A percentile compares a stretch with the other conserved stretches of the same genome.
These are phyloP conservation scores for Prionailurus bengalensis DNA, from an alignment of 2,113 vertebrate species.

Conservation along the genomic window DNA sequence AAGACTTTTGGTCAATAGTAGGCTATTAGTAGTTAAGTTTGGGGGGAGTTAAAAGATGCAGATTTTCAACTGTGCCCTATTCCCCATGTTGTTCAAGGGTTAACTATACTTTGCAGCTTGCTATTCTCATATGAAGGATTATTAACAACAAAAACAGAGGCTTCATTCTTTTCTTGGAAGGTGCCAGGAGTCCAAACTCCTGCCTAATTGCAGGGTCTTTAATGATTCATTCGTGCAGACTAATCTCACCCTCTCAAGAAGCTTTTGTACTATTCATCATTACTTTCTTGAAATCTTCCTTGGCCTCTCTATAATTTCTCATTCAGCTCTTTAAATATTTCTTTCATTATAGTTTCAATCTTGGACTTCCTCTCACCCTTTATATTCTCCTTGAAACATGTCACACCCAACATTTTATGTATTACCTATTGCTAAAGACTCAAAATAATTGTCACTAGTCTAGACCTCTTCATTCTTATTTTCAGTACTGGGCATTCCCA, in stretches of 20 bases:
- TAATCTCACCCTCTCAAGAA: background rate
- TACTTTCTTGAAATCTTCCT: conserved; percentile 35
- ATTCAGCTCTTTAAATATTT: conserved; percentile 36
- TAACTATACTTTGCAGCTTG: background rate
- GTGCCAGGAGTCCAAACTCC: conserved; percentile 1
- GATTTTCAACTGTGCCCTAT: background rate
- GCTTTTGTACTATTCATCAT: conserved; percentile 6
- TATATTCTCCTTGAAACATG: background rate
- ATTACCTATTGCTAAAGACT: background rate
- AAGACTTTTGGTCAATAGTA: background rate
- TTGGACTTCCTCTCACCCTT: background rate
- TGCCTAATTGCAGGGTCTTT: background rate
- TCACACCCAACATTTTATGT: background rate
- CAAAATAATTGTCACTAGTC: background rate
- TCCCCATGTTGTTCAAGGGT: background rate
- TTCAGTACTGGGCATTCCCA: background rate
- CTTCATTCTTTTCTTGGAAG: background rate
- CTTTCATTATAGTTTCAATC: background rate
- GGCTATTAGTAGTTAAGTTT: background rate
- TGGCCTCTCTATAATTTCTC: background rate
- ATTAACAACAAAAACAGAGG: background rate
- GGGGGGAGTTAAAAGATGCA: background rate
- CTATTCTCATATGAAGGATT: background rate
- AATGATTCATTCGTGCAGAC: background rate
- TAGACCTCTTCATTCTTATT: background rate